A percentile compares a stretch with the other conserved stretches of the same genome.
Conservation (phyloP, 2,888 invertebrate genomes). For the Aproaerema taeniolella region DNA sequence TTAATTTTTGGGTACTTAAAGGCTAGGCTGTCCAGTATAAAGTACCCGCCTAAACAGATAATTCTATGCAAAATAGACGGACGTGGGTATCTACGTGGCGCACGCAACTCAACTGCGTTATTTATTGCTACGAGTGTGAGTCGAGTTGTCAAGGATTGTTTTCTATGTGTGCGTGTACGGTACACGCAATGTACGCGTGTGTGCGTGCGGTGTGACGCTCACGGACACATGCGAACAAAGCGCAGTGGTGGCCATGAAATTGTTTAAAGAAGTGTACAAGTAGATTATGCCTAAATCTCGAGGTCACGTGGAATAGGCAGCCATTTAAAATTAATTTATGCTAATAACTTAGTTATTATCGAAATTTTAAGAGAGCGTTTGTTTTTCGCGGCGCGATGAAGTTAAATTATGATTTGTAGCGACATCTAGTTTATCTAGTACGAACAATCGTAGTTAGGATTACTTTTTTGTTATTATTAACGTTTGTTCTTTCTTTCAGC, state of each 20-base stretch:
- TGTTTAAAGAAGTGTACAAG: constrained; percentile 40
- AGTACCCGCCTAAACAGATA: constrained; percentile 23
- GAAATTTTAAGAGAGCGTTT: constrained; percentile 21
- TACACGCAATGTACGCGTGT: constrained; percentile 24
- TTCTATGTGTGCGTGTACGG: constrained; percentile 27
- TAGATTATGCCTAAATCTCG: constrained; percentile 28
- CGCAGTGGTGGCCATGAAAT: constrained; percentile 62
- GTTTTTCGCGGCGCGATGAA: constrained; percentile 17
- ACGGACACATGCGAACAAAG: constrained; percentile 51
- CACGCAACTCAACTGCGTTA: constrained; percentile 52
- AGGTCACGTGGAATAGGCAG: constrained; percentile 38
- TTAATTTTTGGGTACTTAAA: no score
- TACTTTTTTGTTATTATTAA: no score
- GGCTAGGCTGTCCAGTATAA: no score
- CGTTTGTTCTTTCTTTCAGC: no score
- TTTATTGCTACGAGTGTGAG: constrained; percentile 40
- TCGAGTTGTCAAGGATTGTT: constrained; percentile 48
- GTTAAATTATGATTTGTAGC: constrained; percentile 16
- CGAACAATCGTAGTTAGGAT: no score
- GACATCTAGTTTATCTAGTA: constrained; percentile 28
- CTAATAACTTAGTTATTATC: constrained; percentile 35
- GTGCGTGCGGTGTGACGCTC: constrained; percentile 31
- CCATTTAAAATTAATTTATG: constrained; percentile 42
- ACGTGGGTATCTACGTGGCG: constrained; percentile 40
- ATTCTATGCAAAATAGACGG: constrained; percentile 45